phyloP scores from a whole-genome alignment of 2,113 vertebrate genomes.

The Melierax canorus region DNA sequence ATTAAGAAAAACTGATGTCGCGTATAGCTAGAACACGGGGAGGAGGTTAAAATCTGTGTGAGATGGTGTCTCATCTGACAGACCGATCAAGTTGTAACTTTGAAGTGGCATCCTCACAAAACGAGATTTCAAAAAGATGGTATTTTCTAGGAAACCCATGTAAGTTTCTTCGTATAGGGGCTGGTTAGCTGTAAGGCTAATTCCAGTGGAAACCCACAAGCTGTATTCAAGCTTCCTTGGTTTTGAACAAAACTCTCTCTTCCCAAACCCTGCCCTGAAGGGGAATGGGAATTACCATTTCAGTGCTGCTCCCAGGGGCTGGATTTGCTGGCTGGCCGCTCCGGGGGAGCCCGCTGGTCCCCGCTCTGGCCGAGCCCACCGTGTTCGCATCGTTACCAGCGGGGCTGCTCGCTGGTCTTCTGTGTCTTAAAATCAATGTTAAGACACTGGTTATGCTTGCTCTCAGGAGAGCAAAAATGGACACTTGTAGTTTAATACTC shows the following conservation, averaged over 20 bases:
- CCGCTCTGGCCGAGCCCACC: background rate
- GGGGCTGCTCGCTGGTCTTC: background rate
- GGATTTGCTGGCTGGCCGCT: background rate
- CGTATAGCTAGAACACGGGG: background rate
- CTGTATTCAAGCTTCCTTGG: background rate
- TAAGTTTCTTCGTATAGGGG: background rate
- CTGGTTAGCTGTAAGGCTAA: background rate
- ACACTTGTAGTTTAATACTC: background rate
- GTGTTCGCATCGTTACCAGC: background rate
- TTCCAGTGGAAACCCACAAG: background rate
- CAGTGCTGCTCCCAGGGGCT: background rate
- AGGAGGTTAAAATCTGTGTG: background rate
- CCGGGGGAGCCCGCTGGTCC: accelerated
- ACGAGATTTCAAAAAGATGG: background rate
- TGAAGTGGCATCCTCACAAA: background rate
- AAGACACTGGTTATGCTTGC: background rate
- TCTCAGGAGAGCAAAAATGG: background rate
- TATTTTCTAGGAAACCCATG: background rate
- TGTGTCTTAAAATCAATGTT: background rate
- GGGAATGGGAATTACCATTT: background rate
- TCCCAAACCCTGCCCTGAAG: background rate
- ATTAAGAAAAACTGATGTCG: background rate
- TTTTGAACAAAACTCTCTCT: background rate
- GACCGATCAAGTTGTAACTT: background rate
- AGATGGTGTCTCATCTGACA: background rate